Evolutionary conservation across 2,888 invertebrate species (phyloP), one percentile per base, ranked within the genome.

Genomic region (Protodeltote pygarga): DNA sequence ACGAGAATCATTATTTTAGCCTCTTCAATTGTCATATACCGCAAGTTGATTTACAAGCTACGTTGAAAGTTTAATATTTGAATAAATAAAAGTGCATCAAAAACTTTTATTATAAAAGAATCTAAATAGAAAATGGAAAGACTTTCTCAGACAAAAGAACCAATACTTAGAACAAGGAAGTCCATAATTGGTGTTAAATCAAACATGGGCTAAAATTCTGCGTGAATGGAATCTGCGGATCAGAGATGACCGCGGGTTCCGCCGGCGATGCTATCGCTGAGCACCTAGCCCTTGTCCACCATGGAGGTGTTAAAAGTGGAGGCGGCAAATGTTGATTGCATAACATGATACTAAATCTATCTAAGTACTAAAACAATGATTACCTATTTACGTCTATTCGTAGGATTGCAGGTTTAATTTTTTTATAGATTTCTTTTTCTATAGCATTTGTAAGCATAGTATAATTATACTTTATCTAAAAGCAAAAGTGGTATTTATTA

Each of bases 161-260:
- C 57, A 62, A 72, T 72, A 68, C 72, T 54, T 57, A 66, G 73
- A 84, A 89, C 86, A 78, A 86, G 91, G 91, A 92, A 92, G 90
- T 70, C 90, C 89, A 89, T 92, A 90, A 92, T 91, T 90, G 91
- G 91, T 87, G 87, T 88, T 91, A 91, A 90, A 89, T 92, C 90
- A 91, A 92, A 90, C 89, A 88, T 79, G 83, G 81, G 83, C 83
- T 87, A 86, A 87, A 87, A 87, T 87, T 85, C 86, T 82, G 85
- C 87, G 89, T 88, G 89, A 89, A 89, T 86, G 85, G 90, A 90
- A 91, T 91, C 90, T 88, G 71, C 68, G 82, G 80, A 91, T 90
- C 90, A 78, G 83, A 81, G 91, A 90, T 90, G 90, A 88, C 89
- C 90, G 85, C 79, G 74, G 85, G 87, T 89, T 84, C 86, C 84